Conservation (phyloP, 23 tunicate species). For the Trididemnum clinides region DNA sequence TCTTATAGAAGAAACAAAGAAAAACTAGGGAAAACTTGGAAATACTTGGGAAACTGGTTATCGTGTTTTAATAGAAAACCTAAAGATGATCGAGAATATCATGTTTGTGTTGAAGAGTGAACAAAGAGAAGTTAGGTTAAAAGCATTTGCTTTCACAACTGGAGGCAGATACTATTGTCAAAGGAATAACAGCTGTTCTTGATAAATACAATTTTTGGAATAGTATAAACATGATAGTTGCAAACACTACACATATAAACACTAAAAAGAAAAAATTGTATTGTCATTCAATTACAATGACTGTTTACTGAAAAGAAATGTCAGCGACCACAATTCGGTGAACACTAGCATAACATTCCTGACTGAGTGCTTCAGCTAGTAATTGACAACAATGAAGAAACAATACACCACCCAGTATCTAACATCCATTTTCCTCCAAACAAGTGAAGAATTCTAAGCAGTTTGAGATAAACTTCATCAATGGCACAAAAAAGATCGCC, state of each 20-base stretch:
- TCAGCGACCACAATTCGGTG: neutral
- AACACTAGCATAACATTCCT: neutral
- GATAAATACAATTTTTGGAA: too few relatives aligned
- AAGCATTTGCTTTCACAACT: too few relatives aligned
- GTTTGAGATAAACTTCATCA: neutral
- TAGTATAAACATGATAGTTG: neutral
- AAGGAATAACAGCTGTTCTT: too few relatives aligned
- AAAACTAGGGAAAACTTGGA: neutral
- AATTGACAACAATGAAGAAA: neutral
- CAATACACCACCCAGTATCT: neutral
- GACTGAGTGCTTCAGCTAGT: neutral
- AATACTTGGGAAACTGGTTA: neutral
- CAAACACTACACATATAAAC: neutral
- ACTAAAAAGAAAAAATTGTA: neutral
- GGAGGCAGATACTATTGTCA: too few relatives aligned
- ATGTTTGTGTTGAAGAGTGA: neutral
- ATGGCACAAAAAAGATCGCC: neutral
- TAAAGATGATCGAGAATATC: neutral
- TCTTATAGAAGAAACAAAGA: neutral
- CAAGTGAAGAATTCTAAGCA: neutral
- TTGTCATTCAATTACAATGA: neutral
- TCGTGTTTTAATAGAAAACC: neutral
- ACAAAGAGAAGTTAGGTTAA: neutral
- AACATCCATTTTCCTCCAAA: neutral
- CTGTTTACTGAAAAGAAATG: neutral